These are phyloP conservation scores for Clinocottus analis DNA, from an alignment of 2,113 vertebrate genomes.

Conservation along the genomic window DNA sequence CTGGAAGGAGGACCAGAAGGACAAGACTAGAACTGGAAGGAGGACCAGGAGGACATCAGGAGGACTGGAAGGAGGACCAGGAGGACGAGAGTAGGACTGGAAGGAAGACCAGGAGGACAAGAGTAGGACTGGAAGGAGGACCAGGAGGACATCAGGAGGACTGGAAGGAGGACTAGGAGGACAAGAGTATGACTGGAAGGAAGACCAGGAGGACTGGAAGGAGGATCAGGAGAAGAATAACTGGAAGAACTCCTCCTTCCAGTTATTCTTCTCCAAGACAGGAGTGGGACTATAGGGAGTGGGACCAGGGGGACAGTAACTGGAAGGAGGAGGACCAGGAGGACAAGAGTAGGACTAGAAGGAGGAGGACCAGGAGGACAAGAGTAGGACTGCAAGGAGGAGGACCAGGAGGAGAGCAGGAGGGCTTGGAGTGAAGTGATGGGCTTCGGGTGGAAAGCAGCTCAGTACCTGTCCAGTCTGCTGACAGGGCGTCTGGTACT, in stretches of 20 bases:
- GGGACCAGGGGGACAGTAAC: neutral
- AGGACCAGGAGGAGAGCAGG: neutral
- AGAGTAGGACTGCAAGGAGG: too few species aligned
- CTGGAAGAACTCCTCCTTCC: too few species aligned
- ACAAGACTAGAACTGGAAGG: too few species aligned
- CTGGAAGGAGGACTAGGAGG: neutral
- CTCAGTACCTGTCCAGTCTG: constrained; percentile 91
- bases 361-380: neutral
- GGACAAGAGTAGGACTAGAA: too few species aligned
- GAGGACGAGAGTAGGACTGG: neutral
- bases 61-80: too few species aligned
- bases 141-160: neutral
- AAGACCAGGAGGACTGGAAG: neutral
- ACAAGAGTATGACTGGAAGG: neutral
- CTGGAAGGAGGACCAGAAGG: too few species aligned
- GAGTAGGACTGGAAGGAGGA: neutral
- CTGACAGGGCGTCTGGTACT: constrained; percentile 96
- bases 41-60: neutral
- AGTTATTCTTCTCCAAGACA: too few species aligned
- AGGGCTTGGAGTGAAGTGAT: neutral
- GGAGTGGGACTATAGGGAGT: neutral
- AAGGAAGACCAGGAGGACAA: neutral
- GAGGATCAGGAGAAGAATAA: neutral
- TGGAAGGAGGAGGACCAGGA: too few species aligned
- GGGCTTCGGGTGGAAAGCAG: neutral